A percentile compares a stretch with the other conserved stretches of the same genome.
Evolutionary conservation across 2,113 vertebrate genomes (phyloP).

Genomic region (Proteles cristata): DNA sequence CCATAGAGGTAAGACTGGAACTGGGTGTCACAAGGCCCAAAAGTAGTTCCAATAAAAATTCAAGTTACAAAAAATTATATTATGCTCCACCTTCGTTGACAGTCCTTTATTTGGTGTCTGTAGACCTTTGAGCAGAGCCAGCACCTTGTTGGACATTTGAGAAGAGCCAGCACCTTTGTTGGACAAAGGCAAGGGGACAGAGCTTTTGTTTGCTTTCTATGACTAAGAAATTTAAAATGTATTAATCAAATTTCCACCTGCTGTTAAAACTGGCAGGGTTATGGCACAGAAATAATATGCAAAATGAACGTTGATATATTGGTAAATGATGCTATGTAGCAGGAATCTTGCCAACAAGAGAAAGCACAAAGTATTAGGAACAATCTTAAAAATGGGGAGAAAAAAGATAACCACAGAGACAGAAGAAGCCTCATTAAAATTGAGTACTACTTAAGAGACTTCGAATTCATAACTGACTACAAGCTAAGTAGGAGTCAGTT

Average conservation of each 20-base stretch:
- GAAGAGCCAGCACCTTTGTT: neutral
- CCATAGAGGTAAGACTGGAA: constrained; percentile 13
- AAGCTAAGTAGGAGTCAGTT: neutral
- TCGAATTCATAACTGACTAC: neutral
- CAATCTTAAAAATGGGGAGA: neutral
- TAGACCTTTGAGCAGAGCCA: neutral
- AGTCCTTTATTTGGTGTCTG: neutral
- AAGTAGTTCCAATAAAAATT: neutral
- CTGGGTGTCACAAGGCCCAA: neutral
- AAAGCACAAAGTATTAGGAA: neutral
- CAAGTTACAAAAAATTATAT: neutral
- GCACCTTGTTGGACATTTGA: neutral
- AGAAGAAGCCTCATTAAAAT: neutral
- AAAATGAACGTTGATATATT: neutral
- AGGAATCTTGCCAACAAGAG: neutral
- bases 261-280: neutral
- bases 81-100: neutral
- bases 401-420: neutral
- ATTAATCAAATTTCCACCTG: constrained; percentile 15
- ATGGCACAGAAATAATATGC: neutral
- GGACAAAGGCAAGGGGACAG: neutral
- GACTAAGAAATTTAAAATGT: neutral
- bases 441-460: neutral
- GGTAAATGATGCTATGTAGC: neutral
- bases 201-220: neutral